phyloP scores from a whole-genome alignment of 1,140 invertebrate genomes.

The Lordiphosa mommai region DNA sequence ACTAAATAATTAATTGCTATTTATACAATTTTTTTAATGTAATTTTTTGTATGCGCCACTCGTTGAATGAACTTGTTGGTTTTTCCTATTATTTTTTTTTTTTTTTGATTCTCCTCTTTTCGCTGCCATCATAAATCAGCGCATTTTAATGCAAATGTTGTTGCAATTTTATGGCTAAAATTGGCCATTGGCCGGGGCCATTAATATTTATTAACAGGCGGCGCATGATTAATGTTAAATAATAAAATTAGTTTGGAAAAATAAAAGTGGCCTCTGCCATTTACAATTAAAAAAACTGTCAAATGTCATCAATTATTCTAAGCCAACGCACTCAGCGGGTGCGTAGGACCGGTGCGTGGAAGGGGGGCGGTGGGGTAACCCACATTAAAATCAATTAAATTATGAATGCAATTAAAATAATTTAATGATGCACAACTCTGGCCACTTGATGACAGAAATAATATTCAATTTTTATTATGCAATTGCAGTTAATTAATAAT shows the following conservation, averaged over 20 bases:
- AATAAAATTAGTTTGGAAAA: slow-evolving; percentile 67
- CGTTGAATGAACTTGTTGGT: slow-evolving; percentile 56
- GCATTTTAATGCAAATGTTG: slow-evolving; percentile 66
- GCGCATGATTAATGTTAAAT: slow-evolving; percentile 66
- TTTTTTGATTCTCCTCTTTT: slow-evolving; percentile 6
- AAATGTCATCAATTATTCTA: slow-evolving; percentile 74
- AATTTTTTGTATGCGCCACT: slow-evolving; percentile 9
- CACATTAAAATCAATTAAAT: slow-evolving; percentile 73
- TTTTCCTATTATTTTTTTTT: slow-evolving; percentile 13
- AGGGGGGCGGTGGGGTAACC: not conserved
- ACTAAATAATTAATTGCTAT: slow-evolving; percentile 68
- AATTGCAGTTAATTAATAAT: slow-evolving; percentile 76
- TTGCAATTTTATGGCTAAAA: slow-evolving; percentile 68
- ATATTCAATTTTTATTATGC: slow-evolving; percentile 62
- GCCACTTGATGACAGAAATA: slow-evolving; percentile 63
- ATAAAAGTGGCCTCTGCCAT: slow-evolving; percentile 6
- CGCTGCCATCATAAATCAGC: slow-evolving; percentile 48
- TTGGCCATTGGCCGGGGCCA: slow-evolving; percentile 50
- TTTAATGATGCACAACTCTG: slow-evolving; percentile 49
- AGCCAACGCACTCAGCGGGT: slow-evolving; percentile 29
- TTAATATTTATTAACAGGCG: slow-evolving; percentile 75
- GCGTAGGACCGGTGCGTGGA: too few relatives aligned
- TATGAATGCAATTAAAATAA: slow-evolving; percentile 76
- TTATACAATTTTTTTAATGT: slow-evolving; percentile 10
- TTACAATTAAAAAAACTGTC: slow-evolving; percentile 55